phyloP scores from a whole-genome alignment of 2,113 vertebrate species.

The Aphelocoma coerulescens region DNA sequence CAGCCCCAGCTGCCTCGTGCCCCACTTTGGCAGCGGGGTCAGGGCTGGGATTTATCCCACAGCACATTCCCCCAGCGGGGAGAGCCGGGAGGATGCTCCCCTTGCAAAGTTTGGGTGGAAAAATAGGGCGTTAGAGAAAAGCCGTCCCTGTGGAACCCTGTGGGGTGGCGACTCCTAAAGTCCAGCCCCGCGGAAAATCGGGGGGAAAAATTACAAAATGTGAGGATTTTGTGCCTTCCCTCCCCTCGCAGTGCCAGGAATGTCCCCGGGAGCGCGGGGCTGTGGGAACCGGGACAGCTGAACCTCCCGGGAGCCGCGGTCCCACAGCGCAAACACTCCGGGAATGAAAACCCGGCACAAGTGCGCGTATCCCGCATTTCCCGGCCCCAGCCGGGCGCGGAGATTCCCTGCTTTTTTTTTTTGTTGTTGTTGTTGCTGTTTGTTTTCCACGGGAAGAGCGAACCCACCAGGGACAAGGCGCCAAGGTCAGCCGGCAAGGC shows the following conservation, averaged over 20 bases:
- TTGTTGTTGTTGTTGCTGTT: too few relatives aligned
- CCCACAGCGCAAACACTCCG: background rate
- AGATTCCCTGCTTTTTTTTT: background rate
- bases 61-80: background rate
- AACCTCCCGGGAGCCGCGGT: background rate
- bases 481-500: background rate
- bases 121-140: rapidly evolving
- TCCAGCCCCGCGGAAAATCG: background rate
- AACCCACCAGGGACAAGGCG: background rate
- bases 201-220: rapidly evolving
- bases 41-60: background rate
- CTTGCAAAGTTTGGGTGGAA: background rate
- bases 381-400: rapidly evolving
- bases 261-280: background rate
- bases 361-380: background rate
- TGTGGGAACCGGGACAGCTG: background rate
- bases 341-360: background rate
- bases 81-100: background rate
- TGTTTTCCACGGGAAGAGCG: background rate
- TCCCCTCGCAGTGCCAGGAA: background rate
- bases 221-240: background rate
- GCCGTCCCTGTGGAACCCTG: rapidly evolving
- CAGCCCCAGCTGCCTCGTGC: background rate
- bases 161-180: background rate
- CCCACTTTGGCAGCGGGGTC: background rate